A percentile compares a stretch with the other conserved stretches of the same genome.
Evolutionary conservation across 2,797 vertebrate species (phyloP).

Genomic region (Microctenopoma stevenorrisi): DNA sequence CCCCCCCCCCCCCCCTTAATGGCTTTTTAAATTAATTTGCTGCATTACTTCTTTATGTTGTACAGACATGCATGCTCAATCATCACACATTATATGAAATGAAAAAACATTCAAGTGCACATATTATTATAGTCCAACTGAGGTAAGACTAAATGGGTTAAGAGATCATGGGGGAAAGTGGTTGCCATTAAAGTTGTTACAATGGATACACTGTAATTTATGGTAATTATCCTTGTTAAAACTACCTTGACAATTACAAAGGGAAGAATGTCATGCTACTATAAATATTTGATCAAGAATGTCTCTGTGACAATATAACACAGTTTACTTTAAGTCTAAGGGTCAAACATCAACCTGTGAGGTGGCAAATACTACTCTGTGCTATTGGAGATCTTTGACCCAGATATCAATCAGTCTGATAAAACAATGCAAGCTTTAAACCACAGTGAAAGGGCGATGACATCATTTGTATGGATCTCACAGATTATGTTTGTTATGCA

Average conservation of each 20-base stretch:
- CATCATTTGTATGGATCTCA: neutral
- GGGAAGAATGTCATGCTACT: neutral
- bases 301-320: neutral
- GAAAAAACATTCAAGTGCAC: neutral
- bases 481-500: neutral
- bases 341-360: slow-evolving; percentile 54
- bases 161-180: neutral
- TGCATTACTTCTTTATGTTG: no score
- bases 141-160: slow-evolving; percentile 17
- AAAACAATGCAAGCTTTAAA: slow-evolving; percentile 12
- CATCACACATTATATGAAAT: neutral
- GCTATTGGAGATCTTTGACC: slow-evolving; percentile 57
- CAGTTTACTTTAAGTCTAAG: slow-evolving; percentile 52
- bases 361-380: slow-evolving; percentile 29
- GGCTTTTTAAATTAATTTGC: no score
- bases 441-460: neutral
- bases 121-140: neutral
- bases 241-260: neutral
- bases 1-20: no score
- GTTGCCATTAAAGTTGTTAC: neutral
- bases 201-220: no score
- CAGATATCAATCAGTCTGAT: slow-evolving; percentile 37
- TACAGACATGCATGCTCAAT: neutral
- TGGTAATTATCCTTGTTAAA: neutral
- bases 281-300: neutral